Percentiles rank a stretch among this genome's conserved stretches.
phyloP scores from a whole-genome alignment of 2,888 invertebrate species.

The Steinernema scapterisci region DNA sequence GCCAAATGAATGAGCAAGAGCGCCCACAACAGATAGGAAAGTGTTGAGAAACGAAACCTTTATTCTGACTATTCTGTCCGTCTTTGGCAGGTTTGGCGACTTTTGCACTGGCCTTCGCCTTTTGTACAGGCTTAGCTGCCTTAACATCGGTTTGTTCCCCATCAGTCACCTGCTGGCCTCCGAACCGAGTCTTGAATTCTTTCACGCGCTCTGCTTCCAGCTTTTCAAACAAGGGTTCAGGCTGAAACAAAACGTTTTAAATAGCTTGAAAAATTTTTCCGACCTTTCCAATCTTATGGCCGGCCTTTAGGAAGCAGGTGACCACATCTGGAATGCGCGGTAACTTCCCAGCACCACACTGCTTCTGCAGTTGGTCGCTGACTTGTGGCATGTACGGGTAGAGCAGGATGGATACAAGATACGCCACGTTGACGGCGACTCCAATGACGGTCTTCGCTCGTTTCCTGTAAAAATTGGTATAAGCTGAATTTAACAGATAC shows the following conservation, averaged over 20 bases:
- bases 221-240: slow-evolving; percentile 85
- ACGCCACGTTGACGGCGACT: slow-evolving; percentile 80
- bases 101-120: background rate
- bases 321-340: slow-evolving; percentile 67
- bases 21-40: background rate
- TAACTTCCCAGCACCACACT: slow-evolving; percentile 53
- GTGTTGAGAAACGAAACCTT: background rate
- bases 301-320: slow-evolving; percentile 75
- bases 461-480: slow-evolving; percentile 66
- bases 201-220: slow-evolving; percentile 81
- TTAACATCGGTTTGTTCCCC: background rate
- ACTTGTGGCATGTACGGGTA: slow-evolving; percentile 86
- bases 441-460: slow-evolving; percentile 85
- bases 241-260: slow-evolving; percentile 69
- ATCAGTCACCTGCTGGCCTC: slow-evolving; percentile 15
- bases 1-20: background rate
- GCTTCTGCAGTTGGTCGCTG: slow-evolving; percentile 49
- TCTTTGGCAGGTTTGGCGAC: too few species aligned
- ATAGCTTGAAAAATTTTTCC: slow-evolving; percentile 26
- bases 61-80: background rate
- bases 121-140: slow-evolving; percentile 3
- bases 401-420: slow-evolving; percentile 80
- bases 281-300: slow-evolving; percentile 82
- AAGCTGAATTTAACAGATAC: background rate
- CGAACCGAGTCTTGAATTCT: slow-evolving; percentile 77